Evolutionary conservation across 2,797 vertebrate genomes (phyloP), one percentile per base, ranked within the genome.

Genomic region (Anomalospiza imberbis): DNA sequence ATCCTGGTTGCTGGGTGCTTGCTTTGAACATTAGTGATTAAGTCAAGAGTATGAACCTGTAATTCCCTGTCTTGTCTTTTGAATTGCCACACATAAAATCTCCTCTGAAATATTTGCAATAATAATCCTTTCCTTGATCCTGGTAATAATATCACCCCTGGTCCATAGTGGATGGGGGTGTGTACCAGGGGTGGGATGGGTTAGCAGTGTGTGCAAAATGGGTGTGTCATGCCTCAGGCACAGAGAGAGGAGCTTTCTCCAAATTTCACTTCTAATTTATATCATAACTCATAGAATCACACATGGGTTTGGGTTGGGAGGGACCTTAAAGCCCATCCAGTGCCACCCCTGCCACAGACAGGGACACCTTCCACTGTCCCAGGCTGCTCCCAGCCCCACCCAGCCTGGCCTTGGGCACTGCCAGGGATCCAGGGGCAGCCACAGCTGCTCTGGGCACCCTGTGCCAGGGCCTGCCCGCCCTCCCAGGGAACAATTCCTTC

Each of bases 81-180:
- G 7, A 84, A 38, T 26, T 62, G 32, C 22, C 21, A 8, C 38
- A 20, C 8, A 1, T 36, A 31, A 57, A 29, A 15, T 79, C 40
- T 70, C 32, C 78, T 84, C 45, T 36, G 32, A 11, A 42, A 3
- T 72, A n/a, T 81, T 55, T 45, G 20, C 17, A 32, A 6, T 17
- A 55, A 13, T 12, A 20, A 18, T 48, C 34, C 13, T 93, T 63
- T 45, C 65, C 32, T 75, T 78, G 38, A 42, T 74, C 17, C 21
- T 89, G 2, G 1, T 29, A 4, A 3, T 51, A 1, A 2, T 50
- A 2, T 7, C 58, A 32, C 7, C 31, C 26, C 36, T 60, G 0
- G 1, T 57, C 48, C 38, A 3, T 0, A 17, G 50, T 4, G 47
- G 34, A 0, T 1, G 5, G 42, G 51, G 13, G 28, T 28, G 2